phyloP scores from a whole-genome alignment of 1,140 invertebrate genomes.

The Aphis craccivora region DNA sequence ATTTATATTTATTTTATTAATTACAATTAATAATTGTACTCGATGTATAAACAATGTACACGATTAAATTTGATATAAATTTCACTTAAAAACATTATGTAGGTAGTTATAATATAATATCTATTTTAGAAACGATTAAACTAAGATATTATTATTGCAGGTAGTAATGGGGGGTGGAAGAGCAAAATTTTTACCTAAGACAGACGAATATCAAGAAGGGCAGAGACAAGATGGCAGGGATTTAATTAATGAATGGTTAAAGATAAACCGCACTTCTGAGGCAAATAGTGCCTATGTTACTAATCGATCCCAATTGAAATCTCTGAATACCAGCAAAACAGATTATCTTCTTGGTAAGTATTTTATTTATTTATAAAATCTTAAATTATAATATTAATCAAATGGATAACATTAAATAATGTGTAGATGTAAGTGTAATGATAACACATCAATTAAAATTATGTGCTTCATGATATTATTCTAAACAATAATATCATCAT shows the following conservation, averaged over 20 bases:
- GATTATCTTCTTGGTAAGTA: constrained; percentile 66
- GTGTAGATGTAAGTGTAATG: background rate
- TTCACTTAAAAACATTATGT: background rate
- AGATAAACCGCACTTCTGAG: constrained; percentile 64
- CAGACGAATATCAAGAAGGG: constrained; percentile 59
- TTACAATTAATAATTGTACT: background rate
- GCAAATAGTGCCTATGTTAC: constrained; percentile 65
- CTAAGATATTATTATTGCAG: background rate
- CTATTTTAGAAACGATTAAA: background rate
- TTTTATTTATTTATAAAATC: background rate
- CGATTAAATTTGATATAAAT: background rate
- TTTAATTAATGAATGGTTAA: constrained; percentile 69
- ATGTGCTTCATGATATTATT: background rate
- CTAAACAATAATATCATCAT: background rate
- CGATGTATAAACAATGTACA: background rate
- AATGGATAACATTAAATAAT: background rate
- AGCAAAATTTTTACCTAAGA: constrained; percentile 67
- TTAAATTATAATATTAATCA: background rate
- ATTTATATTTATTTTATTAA: background rate
- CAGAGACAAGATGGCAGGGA: constrained; percentile 68
- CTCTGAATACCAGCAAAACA: constrained; percentile 66
- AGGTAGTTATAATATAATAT: background rate
- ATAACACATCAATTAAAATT: background rate
- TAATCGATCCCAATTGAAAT: constrained; percentile 66
- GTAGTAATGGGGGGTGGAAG: constrained; percentile 69